Evolutionary conservation across 2,888 invertebrate species (phyloP), one percentile per base, ranked within the genome.

Genomic region (Yponomeuta plumbellus): DNA sequence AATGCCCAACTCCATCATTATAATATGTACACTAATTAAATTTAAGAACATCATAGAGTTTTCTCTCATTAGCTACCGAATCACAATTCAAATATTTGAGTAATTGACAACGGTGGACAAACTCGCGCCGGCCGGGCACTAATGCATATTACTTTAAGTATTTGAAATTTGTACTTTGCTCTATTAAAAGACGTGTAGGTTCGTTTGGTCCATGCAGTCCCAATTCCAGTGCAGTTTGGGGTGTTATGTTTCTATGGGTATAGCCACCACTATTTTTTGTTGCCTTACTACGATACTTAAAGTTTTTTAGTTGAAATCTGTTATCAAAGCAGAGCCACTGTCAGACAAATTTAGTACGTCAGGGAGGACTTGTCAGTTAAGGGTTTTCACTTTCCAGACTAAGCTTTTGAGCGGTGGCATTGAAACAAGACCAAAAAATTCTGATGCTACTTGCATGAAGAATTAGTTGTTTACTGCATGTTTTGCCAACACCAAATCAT

Each of bases 91-190:
- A 86, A 86, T 89, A 86, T 86, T 85, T 85, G 86, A 88, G 86
- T 91, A 91, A 91, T 91, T 91, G 91, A 91, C 91, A 86, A 90
- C 86, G 88, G 88, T 88, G 90, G 90, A 90, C 91, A 87, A 85
- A 86, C 88, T 85, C 85, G 87, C 85, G 86, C 85, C 87, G 83
- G 83, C 44, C 44, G 44, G 83, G 85, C 88, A 87, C 87, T 85
- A 82, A 83, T 84, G 87, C 87, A 82, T 86, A 79, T 85, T 87
- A 88, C 72, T 78, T 83, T 86, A 34, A 34, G 34, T 34, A 85
- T 81, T 52, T 85, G 86, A 86, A 87, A 88, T 91, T 91, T 91
- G 91, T 91, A 90, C 90, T 91, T 88, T 89, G 79, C 80, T 86
- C 83, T 88, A 85, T 83, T 80, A 76, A 80, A 81, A 77, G 80